A percentile compares a stretch with the other conserved stretches of the same genome.
phyloP scores from a whole-genome alignment of 2,888 invertebrate genomes.

The Pseudanteris insignis region DNA sequence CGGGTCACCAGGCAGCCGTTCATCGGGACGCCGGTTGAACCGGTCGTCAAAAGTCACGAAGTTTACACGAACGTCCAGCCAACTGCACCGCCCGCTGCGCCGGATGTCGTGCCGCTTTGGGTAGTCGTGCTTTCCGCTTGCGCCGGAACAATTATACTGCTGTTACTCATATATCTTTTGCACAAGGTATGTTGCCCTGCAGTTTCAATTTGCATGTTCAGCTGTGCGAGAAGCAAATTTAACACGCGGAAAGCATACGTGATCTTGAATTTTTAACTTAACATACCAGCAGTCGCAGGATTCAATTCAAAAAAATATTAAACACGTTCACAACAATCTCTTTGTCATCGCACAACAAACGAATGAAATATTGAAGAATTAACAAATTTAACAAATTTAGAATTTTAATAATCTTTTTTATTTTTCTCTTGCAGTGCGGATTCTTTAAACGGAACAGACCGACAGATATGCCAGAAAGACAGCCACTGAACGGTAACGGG shows the following conservation, averaged over 20 bases:
- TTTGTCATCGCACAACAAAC: too few relatives aligned
- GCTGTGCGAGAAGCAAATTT: background rate
- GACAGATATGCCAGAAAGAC: slow-evolving; percentile 80
- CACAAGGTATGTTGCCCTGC: slow-evolving; percentile 78
- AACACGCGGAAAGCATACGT: slow-evolving; percentile 1
- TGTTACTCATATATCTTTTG: slow-evolving; percentile 80
- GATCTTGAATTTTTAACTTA: too few relatives aligned
- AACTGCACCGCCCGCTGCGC: slow-evolving; percentile 71
- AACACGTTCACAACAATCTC: too few relatives aligned
- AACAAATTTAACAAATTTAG: too few relatives aligned
- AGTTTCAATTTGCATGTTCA: slow-evolving; percentile 18
- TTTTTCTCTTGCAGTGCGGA: slow-evolving; percentile 75
- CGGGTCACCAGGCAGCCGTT: slow-evolving; percentile 79
- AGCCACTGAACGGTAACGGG: slow-evolving; percentile 83
- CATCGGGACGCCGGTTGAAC: slow-evolving; percentile 73
- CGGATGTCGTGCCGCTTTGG: slow-evolving; percentile 83
- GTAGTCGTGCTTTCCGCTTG: slow-evolving; percentile 85
- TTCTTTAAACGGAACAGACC: slow-evolving; percentile 94
- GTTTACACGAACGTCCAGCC: slow-evolving; percentile 79
- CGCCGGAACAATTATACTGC: slow-evolving; percentile 80
- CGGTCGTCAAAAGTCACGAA: slow-evolving; percentile 74
- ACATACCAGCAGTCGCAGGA: too few relatives aligned
- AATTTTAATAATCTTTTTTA: background rate
- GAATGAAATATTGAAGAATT: too few relatives aligned
- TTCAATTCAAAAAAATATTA: too few relatives aligned